Conservation (phyloP, 2,888 invertebrate genomes). For the Drosophila austrosaltans region DNA sequence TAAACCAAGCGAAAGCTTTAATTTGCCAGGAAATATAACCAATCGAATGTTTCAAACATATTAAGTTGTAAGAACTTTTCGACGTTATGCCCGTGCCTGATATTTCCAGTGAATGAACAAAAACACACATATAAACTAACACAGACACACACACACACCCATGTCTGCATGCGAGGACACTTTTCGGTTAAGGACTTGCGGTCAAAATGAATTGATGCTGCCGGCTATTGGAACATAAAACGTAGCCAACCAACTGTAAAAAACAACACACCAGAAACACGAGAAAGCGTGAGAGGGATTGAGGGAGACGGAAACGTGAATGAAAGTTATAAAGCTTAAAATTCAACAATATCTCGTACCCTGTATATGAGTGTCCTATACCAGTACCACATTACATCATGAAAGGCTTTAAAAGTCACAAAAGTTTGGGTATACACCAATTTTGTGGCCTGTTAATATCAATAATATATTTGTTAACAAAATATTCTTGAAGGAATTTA, state of each 20-base stretch:
- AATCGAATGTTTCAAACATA: slow-evolving; percentile 45
- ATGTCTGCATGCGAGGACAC: slow-evolving; percentile 24
- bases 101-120: slow-evolving; percentile 58
- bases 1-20: slow-evolving; percentile 14
- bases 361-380: background rate
- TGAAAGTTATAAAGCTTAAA: slow-evolving; percentile 12
- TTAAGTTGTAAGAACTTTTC: slow-evolving; percentile 41
- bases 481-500: too few relatives aligned
- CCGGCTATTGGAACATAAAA: slow-evolving; percentile 53
- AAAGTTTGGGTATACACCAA: too few relatives aligned
- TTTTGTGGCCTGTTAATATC: too few relatives aligned
- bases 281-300: background rate
- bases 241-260: slow-evolving; percentile 60
- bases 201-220: slow-evolving; percentile 55
- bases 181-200: slow-evolving; percentile 61
- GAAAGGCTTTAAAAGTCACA: background rate
- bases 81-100: slow-evolving; percentile 31
- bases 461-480: too few relatives aligned
- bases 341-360: background rate
- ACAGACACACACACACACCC: too few relatives aligned
- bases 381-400: background rate
- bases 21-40: slow-evolving; percentile 29
- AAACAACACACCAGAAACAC: slow-evolving; percentile 39
- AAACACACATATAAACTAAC: slow-evolving; percentile 14
- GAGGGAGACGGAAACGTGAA: background rate